Base-by-base conservation (phyloP, 2,797 vertebrate genomes). In the Emys orbicularis region DNA sequence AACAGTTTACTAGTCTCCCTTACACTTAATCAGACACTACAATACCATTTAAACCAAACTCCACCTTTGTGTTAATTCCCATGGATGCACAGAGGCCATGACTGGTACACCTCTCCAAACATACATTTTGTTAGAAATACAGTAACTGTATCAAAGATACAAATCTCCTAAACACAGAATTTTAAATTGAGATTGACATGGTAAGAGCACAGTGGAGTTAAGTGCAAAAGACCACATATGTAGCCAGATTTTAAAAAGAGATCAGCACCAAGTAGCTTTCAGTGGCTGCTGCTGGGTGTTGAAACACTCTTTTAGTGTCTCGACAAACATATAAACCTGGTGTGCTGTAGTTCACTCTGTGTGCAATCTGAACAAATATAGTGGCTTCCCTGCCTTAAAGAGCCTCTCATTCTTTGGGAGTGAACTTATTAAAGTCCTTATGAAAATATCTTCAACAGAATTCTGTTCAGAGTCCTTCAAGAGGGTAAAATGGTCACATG, bases 261-360 rank as follows among this genome's bases (percentile, higher is more conserved):
- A 37, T 95, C 59, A 76, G 74, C 57, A 4, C 21, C 89, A 23
- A 8, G 5, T 56, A 61, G 5, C 77, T 93, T n/a, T 13, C 27
- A 41, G 19, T 4, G 13, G 54, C 50, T 47, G 37, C 41, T n/a
- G 15, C 52, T 86, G 19, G 87, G 92, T 47, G 41, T 34, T 53
- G 9, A 12, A 21, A 85, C 3, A 41, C 34, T 21, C 34, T 65
- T 21, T 68, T n/a, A 23, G 65, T 72, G 65, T 41, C 47, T 93
- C 15, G 21, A 1, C 1, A 72, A 91, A 89, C 3, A 1, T 0
- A 0, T 16, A 53, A 77, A 37, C 65, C 1, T 0, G 6, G 1
- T 57, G 50, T 91, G 18, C n/a, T 65, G 31, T 41, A 9, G 0
- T 0, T 86, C n/a, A 21, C 4, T 29, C 29, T 84, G 25, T 31